Conservation (phyloP, 1,140 invertebrate genomes). For the Helicoverpa zea region DNA sequence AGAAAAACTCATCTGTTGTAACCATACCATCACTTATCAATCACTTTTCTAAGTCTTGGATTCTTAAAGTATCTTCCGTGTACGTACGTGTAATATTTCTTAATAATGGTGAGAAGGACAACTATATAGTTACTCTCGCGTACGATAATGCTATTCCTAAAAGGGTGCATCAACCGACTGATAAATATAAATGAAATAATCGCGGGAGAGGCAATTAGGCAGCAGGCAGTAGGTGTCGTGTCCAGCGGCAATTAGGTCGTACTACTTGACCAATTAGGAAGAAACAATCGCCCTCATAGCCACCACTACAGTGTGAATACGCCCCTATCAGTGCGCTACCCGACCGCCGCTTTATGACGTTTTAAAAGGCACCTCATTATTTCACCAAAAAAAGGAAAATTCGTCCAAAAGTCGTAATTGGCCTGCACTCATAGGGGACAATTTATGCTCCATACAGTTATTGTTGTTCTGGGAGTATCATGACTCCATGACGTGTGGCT, state of each 20-base stretch:
- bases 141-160: not conserved
- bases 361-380: constrained; percentile 83
- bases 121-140: not conserved
- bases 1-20: too few relatives aligned
- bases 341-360: constrained; percentile 77
- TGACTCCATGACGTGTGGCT: constrained; percentile 63
- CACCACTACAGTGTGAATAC: constrained; percentile 71
- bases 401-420: constrained; percentile 59
- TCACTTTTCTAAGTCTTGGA: too few relatives aligned
- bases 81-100: too few relatives aligned
- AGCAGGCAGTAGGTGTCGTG: constrained; percentile 69
- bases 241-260: constrained; percentile 75
- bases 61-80: too few relatives aligned
- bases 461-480: constrained; percentile 70
- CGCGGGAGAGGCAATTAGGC: constrained; percentile 39
- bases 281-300: constrained; percentile 84
- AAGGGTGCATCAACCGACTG: constrained; percentile 24
- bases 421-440: constrained; percentile 77
- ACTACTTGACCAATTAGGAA: constrained; percentile 84
- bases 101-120: too few relatives aligned
- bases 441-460: constrained; percentile 75
- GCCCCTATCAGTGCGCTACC: constrained; percentile 82
- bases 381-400: constrained; percentile 76
- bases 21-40: too few relatives aligned
- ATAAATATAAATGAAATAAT: constrained; percentile 42